Percentiles rank a stretch among this genome's conserved stretches.
phyloP scores from a whole-genome alignment of 2,113 vertebrate species.

The Alexandromys fortis region DNA sequence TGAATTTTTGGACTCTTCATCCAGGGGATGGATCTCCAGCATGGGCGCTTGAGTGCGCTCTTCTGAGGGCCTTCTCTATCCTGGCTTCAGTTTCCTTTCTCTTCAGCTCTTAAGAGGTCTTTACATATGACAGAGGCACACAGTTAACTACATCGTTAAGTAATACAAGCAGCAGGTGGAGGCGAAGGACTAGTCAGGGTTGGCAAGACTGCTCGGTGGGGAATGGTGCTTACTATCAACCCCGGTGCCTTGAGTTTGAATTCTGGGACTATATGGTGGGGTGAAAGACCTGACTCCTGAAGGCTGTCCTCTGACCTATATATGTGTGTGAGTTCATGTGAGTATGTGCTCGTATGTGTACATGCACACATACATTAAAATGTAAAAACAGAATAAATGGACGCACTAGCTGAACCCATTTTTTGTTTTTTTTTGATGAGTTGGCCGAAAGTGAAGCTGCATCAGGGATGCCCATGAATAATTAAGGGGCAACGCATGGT shows the following conservation, averaged over 20 bases:
- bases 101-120: not conserved
- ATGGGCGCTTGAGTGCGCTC: not conserved
- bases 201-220: not conserved
- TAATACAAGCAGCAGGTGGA: not conserved
- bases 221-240: not conserved
- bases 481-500: constrained; percentile 56
- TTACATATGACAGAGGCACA: not conserved
- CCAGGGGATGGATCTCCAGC: not conserved
- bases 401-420: not conserved
- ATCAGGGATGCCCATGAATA: constrained; percentile 68
- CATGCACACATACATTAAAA: not conserved
- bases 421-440: not conserved
- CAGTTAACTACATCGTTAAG: not conserved
- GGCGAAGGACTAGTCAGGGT: too few species aligned
- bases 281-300: not conserved
- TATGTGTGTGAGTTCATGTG: too few species aligned
- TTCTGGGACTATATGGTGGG: not conserved
- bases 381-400: not conserved
- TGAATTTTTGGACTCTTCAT: not conserved
- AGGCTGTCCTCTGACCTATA: not conserved
- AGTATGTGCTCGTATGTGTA: not conserved
- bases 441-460: constrained; percentile 57
- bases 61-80: not conserved
- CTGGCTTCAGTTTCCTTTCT: not conserved
- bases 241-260: not conserved